These are phyloP conservation scores for Drosophila biarmipes DNA, from an alignment of 1,140 invertebrate genomes.

Conservation along the genomic window DNA sequence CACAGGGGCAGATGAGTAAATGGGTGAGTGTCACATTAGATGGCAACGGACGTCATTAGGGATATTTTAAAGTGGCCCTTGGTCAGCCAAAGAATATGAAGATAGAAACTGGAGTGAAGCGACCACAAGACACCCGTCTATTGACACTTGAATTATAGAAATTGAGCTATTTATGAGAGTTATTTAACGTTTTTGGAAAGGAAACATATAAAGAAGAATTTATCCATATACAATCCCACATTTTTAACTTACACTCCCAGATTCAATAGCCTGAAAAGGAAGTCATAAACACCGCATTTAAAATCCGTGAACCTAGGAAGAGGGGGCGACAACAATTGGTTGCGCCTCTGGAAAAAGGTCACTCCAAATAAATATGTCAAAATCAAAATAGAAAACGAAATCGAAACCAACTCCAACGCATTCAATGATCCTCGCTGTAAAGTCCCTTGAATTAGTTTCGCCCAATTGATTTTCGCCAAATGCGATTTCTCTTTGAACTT, in stretches of 20 bases:
- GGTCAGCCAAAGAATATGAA: constrained; percentile 10
- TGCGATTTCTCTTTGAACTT: constrained; percentile 26
- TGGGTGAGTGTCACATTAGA: constrained; percentile 47
- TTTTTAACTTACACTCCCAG: too few species aligned
- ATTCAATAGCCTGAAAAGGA: constrained; percentile 9
- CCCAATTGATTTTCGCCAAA: constrained; percentile 67
- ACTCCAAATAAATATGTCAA: constrained; percentile 78
- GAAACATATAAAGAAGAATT: too few species aligned
- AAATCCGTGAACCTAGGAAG: constrained; percentile 48
- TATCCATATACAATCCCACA: too few species aligned
- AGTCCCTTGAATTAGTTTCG: constrained; percentile 62
- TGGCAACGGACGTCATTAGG: constrained; percentile 77
- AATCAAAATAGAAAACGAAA: constrained; percentile 51
- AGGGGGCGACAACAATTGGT: constrained; percentile 48
- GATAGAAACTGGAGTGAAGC: neutral
- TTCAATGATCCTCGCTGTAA: constrained; percentile 16
- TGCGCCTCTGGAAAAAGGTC: constrained; percentile 65
- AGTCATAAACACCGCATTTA: constrained; percentile 42
- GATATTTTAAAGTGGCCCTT: constrained; percentile 72
- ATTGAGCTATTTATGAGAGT: too few species aligned
- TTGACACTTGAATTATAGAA: neutral
- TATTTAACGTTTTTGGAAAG: too few species aligned
- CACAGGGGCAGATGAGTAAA: constrained; percentile 19
- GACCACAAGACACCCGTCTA: neutral
- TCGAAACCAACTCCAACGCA: constrained; percentile 56